Evolutionary conservation across 2,113 vertebrate genomes (phyloP).

Genomic region (Indicator indicator): DNA sequence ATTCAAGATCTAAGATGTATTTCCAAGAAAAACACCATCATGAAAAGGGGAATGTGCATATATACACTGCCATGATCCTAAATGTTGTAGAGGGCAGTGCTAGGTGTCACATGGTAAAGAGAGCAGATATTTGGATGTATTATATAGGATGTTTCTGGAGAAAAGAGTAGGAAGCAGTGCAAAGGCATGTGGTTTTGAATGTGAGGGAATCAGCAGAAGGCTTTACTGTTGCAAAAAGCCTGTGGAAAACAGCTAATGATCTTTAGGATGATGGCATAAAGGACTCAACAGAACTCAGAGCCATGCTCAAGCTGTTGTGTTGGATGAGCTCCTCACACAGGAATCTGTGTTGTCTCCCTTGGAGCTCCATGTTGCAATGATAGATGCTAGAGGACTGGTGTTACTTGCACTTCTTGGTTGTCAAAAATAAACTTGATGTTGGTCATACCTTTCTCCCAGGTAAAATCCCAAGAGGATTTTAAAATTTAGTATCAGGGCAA

Average conservation of each 20-base stretch:
- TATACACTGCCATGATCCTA: background rate
- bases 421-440: background rate
- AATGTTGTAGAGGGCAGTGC: background rate
- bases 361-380: accelerated
- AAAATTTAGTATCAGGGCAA: background rate
- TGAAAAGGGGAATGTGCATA: background rate
- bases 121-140: background rate
- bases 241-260: background rate
- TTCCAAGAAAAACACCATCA: background rate
- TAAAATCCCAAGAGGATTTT: background rate
- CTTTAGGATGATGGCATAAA: background rate
- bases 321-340: background rate
- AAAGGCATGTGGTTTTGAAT: background rate
- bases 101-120: background rate
- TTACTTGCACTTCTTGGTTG: background rate
- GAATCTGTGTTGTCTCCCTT: background rate
- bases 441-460: background rate
- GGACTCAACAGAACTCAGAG: background rate
- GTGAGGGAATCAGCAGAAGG: background rate
- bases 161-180: background rate
- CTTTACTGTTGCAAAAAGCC: background rate
- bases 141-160: background rate
- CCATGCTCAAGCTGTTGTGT: too few relatives aligned
- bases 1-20: background rate
- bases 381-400: background rate